These are phyloP conservation scores for Staurois parvus DNA, from an alignment of 2,797 vertebrate species.

Conservation along the genomic window DNA sequence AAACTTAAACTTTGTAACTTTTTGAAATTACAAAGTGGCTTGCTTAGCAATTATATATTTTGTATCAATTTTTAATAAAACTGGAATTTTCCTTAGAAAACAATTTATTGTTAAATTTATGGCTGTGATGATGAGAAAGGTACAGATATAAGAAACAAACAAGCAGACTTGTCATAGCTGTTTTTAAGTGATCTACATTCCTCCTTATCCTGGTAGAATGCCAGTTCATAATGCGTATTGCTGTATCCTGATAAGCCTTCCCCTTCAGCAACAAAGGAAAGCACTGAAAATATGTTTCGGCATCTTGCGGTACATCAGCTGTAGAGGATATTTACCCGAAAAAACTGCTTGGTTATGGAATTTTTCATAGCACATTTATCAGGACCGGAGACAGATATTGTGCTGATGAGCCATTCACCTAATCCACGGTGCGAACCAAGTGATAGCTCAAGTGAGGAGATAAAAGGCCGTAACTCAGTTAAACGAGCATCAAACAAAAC, in stretches of 20 bases:
- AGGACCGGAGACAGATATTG: constrained; percentile 37
- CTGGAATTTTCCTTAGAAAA: neutral
- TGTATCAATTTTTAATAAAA: neutral
- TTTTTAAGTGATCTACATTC: neutral
- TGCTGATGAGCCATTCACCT: constrained; percentile 24
- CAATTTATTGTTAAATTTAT: neutral
- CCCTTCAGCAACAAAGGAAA: constrained; percentile 27
- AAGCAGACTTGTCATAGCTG: neutral
- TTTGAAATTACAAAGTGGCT: no score
- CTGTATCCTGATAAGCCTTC: constrained; percentile 2
- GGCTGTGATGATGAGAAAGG: neutral
- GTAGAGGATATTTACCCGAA: constrained; percentile 27
- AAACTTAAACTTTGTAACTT: no score
- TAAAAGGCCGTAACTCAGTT: constrained; percentile 31
- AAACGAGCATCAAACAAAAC: constrained; percentile 24
- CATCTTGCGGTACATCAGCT: neutral
- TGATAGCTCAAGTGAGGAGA: constrained; percentile 17
- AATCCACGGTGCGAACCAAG: constrained; percentile 26
- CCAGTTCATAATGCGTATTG: neutral
- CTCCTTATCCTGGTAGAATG: neutral
- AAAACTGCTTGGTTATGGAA: constrained; percentile 35
- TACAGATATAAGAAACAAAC: neutral
- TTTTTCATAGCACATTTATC: constrained; percentile 48
- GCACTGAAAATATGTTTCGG: constrained; percentile 31
- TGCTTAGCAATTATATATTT: neutral